Conservation (phyloP, 2,113 vertebrate species). For the Calonectris borealis region DNA sequence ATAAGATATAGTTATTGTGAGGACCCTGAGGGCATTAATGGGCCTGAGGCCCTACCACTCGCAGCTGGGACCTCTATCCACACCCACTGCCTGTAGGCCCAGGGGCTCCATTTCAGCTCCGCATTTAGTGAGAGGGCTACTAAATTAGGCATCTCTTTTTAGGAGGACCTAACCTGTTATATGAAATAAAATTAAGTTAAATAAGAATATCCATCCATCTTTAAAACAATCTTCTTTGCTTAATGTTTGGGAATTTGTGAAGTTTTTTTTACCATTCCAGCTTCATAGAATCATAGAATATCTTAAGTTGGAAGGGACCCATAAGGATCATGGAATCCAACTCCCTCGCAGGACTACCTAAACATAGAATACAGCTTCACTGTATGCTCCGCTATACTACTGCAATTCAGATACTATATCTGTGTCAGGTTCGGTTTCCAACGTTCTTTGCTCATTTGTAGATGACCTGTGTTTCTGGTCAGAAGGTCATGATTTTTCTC, state of each 20-base stretch:
- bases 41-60: background rate
- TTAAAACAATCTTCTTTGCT: background rate
- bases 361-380: background rate
- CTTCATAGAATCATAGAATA: background rate
- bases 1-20: background rate
- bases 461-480: background rate
- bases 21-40: background rate
- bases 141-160: background rate
- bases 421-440: background rate
- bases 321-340: background rate
- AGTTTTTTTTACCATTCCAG: background rate
- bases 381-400: background rate
- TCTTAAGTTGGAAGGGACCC: background rate
- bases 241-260: background rate
- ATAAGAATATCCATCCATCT: background rate
- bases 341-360: fast-evolving
- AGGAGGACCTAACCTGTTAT: background rate
- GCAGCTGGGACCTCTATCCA: background rate
- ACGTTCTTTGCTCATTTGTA: background rate
- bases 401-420: background rate
- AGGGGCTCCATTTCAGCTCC: background rate
- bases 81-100: background rate
- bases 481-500: background rate
- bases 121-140: background rate
- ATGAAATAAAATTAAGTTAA: background rate